Percentiles rank a stretch among this genome's conserved stretches.
phyloP scores from a whole-genome alignment of 2,888 invertebrate species.

The Mythimna vitellina region DNA sequence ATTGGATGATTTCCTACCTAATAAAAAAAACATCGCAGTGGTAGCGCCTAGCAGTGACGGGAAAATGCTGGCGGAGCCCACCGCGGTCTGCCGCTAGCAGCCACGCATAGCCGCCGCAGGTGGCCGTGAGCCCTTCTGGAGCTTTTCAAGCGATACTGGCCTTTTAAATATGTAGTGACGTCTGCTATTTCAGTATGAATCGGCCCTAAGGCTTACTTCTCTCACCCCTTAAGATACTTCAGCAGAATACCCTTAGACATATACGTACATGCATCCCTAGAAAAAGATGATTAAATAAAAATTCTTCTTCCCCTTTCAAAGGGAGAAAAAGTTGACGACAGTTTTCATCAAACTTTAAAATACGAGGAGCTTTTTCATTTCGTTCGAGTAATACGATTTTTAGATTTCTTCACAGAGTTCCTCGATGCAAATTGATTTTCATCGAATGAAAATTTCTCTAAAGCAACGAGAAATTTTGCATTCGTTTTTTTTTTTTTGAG shows the following conservation, averaged over 20 bases:
- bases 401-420: constrained; percentile 22
- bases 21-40: no score
- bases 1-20: no score
- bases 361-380: constrained; percentile 37
- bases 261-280: background rate
- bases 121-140: no score
- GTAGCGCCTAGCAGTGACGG: no score
- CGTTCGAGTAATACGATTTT: constrained; percentile 35
- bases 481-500: background rate
- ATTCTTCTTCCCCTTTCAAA: constrained; percentile 2
- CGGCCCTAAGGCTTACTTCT: background rate
- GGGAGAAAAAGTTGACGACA: constrained; percentile 23
- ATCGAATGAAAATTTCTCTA: constrained; percentile 31
- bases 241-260: background rate
- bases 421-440: constrained; percentile 47
- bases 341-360: constrained; percentile 50
- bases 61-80: no score
- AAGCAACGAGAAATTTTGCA: no score
- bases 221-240: background rate
- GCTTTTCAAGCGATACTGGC: no score
- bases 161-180: no score
- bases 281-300: constrained; percentile 19
- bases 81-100: no score
- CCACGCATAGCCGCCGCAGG: no score
- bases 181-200: no score